Conservation (phyloP, 1,140 invertebrate species). For the Gonatopus flavifemur region DNA sequence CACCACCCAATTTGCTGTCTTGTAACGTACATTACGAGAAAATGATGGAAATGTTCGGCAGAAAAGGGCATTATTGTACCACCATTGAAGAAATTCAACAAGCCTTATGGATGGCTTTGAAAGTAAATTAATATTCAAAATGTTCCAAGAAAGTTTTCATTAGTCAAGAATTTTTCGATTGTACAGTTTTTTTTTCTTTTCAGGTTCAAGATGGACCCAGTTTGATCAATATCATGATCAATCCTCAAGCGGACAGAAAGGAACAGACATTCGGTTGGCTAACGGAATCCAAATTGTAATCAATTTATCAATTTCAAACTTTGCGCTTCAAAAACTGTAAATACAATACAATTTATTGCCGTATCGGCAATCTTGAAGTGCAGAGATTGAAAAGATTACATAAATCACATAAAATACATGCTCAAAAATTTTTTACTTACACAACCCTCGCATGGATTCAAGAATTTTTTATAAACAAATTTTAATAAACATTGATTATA, state of each 20-base stretch:
- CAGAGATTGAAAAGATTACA: neutral
- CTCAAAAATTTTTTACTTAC: neutral
- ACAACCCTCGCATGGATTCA: conserved; percentile 2
- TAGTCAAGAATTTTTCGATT: neutral
- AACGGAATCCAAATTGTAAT: conserved; percentile 85
- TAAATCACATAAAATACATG: neutral
- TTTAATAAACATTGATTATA: conserved; percentile 2
- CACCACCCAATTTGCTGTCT: conserved; percentile 78
- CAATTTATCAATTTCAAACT: conserved; percentile 1
- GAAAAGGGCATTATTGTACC: conserved; percentile 76
- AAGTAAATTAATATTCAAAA: conserved; percentile 48
- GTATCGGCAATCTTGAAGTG: neutral
- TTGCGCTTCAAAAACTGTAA: too few species aligned
- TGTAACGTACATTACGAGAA: conserved; percentile 84
- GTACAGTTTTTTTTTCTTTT: conserved; percentile 13
- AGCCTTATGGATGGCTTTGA: conserved; percentile 69
- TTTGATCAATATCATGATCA: conserved; percentile 90
- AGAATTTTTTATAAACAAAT: conserved; percentile 5
- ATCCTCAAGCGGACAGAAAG: conserved; percentile 84
- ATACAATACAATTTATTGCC: too few species aligned
- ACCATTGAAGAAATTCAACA: conserved; percentile 73
- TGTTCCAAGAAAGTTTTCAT: neutral
- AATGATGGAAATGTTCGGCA: conserved; percentile 84
- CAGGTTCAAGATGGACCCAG: conserved; percentile 71
- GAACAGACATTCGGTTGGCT: conserved; percentile 89